A percentile compares a stretch with the other conserved stretches of the same genome.
phyloP scores from a whole-genome alignment of 2,113 vertebrate genomes.

The Melanostigma gelatinosum region DNA sequence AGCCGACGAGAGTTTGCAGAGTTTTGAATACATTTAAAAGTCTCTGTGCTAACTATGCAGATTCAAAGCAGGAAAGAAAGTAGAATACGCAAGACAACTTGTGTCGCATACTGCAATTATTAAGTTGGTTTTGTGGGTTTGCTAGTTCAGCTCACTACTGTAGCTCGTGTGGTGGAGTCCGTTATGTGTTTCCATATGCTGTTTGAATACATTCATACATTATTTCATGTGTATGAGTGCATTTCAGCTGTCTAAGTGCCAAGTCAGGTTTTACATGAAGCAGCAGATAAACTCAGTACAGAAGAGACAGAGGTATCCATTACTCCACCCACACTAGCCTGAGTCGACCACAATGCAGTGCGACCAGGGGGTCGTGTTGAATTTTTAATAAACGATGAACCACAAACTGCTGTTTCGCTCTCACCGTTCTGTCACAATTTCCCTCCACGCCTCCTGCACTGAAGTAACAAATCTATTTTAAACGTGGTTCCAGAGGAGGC shows the following conservation, averaged over 20 bases:
- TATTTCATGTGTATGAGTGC: background rate
- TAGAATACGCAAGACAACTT: background rate
- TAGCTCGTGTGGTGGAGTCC: background rate
- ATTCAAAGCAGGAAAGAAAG: conserved; percentile 18
- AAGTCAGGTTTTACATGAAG: background rate
- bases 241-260: background rate
- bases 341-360: background rate
- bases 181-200: background rate
- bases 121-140: background rate
- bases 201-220: background rate
- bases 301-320: conserved; percentile 1
- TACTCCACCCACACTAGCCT: background rate
- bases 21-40: conserved; percentile 38
- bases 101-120: background rate
- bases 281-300: background rate
- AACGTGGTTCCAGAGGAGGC: conserved; percentile 32
- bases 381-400: background rate
- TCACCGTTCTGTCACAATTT: background rate
- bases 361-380: background rate
- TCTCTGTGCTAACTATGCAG: conserved; percentile 13
- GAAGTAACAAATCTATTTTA: conserved; percentile 10
- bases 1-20: conserved; percentile 9
- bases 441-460: background rate
- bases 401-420: conserved; percentile 5
- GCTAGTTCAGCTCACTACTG: background rate